phyloP scores from a whole-genome alignment of 2,113 vertebrate species.

The Cathartes aura region DNA sequence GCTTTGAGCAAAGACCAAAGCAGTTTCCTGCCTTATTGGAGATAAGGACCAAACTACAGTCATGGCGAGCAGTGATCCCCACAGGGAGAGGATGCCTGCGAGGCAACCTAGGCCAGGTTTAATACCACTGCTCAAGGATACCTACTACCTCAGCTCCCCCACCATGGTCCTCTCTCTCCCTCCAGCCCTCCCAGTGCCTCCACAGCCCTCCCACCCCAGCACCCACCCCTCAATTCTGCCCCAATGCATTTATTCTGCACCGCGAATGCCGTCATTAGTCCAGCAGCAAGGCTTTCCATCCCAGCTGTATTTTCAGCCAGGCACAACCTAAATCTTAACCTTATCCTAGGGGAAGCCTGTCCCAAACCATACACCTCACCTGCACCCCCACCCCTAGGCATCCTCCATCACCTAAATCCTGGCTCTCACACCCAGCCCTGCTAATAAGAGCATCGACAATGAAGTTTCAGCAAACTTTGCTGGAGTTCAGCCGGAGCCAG shows the following conservation, averaged over 20 bases:
- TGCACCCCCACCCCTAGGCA: fast-evolving
- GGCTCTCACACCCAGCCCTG: fast-evolving
- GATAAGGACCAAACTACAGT: background rate
- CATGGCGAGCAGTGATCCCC: background rate
- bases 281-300: background rate
- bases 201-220: background rate
- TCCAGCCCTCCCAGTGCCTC: background rate
- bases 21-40: background rate
- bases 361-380: background rate
- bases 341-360: background rate
- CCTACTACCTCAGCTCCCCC: fast-evolving
- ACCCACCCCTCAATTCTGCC: background rate
- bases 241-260: fast-evolving
- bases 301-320: background rate
- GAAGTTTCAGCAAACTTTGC: background rate
- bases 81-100: background rate
- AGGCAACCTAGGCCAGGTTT: background rate
- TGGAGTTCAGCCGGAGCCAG: background rate
- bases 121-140: background rate
- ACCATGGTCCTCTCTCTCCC: fast-evolving
- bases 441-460: fast-evolving
- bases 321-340: background rate
- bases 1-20: background rate
- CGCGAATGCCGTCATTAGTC: fast-evolving
- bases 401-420: fast-evolving